Evolutionary conservation across 2,113 vertebrate genomes (phyloP), one percentile per base, ranked within the genome.

Genomic region (Penelope pileata): DNA sequence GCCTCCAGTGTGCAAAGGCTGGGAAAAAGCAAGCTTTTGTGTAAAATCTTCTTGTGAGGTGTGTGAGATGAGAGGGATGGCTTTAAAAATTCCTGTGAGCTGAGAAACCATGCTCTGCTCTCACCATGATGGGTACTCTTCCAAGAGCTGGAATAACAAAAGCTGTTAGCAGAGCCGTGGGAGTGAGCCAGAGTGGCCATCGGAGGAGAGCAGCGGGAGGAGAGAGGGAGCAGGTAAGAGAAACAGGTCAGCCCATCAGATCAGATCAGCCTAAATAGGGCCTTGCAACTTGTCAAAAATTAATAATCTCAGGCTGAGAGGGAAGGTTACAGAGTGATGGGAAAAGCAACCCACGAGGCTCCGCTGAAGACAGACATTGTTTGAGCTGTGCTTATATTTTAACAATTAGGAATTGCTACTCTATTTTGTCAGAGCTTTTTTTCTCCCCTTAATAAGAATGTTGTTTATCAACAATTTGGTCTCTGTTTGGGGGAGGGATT

Each of bases 191-290:
- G 60, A 69, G 63, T 88, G 88, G 64, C 83, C 86, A 59, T 91
- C 88, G 90, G 76, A 91, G 81, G 54, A 1, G 4, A 77, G 79
- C 45, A 66, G 85, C 75, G 88, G 72, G 67, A 95, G 87, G 64
- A 83, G 42, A 2, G 38, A 83, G 76, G 54, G 36, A 88, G 27
- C 7, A 6, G 59, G 34, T 90, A 88, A 83, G 23, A 90, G 88
- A 94, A 93, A 80, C 77, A 90, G 88, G 90, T 96, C 92, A 83
- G 76, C 74, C 88, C 54, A 90, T 88, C 88, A 69, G 45, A 83
- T 72, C 90, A 83, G 77, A 86, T 67, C 63, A 85, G 72, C 32
- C 79, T 63, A 86, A 93, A 88, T 83, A 68, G 82, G 79, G 42
- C 75, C 90, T 96, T 81, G 63, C 30, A 86, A 83, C 68, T 74